phyloP scores from a whole-genome alignment of 1,140 invertebrate genomes.

The Akabosia matsudoensis region DNA sequence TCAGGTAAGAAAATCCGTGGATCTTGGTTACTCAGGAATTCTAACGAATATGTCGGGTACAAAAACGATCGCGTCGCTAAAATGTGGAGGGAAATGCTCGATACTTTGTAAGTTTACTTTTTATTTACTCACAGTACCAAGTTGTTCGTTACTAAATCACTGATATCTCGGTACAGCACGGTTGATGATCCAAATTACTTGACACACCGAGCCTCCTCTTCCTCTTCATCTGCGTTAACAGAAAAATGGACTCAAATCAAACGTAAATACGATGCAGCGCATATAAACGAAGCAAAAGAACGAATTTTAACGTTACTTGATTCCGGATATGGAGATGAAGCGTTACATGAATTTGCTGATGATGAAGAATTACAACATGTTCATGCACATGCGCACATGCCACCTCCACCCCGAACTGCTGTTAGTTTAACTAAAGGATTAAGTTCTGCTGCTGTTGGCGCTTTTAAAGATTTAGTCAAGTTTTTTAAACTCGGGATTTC shows the following conservation, averaged over 20 bases:
- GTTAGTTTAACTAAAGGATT: background rate
- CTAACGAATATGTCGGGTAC: background rate
- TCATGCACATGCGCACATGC: background rate
- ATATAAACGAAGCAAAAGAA: constrained; percentile 39
- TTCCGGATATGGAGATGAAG: constrained; percentile 6
- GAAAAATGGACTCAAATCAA: constrained; percentile 27
- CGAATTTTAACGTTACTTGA: constrained; percentile 24
- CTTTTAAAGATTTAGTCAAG: constrained; percentile 4
- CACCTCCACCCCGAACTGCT: background rate
- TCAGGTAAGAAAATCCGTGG: background rate
- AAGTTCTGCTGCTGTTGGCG: background rate
- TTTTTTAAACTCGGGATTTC: constrained; percentile 30
- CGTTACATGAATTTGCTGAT: background rate
- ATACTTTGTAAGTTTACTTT: constrained; percentile 1
- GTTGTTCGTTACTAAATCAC: background rate
- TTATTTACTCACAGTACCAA: background rate
- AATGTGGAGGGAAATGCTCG: background rate
- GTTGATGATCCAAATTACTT: background rate
- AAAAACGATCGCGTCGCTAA: background rate
- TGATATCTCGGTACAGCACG: background rate
- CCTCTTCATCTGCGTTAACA: too few relatives aligned
- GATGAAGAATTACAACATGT: constrained; percentile 1
- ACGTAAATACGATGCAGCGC: constrained; percentile 35
- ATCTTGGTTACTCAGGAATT: background rate
- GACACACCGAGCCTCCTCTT: background rate